Base-by-base conservation (phyloP, 2,888 invertebrate species). In the Drosophila atripex region DNA sequence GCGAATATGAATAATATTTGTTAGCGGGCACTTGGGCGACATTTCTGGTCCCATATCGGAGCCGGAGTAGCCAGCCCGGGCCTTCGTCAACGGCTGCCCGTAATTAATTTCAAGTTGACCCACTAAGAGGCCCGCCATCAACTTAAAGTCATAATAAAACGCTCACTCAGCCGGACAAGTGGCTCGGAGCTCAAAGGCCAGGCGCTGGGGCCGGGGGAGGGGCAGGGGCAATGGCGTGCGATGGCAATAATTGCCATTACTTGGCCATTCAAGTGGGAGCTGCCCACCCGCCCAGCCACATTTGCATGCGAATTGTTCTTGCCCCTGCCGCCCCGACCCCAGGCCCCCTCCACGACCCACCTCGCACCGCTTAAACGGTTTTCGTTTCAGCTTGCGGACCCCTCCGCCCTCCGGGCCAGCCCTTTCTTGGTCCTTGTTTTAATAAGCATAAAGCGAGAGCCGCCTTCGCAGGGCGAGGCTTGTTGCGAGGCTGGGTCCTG, bases 41-140 rank as follows among this genome's bases (percentile, higher is more conserved):
- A 35, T 35, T 32, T 12, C 32, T 32, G 6, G n/a, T 32, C 11
- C 32, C 12, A 1, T 32, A 32, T 32, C 35, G 35, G 35, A 2
- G 7, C 35, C 6, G 1, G n/a, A n/a, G 35, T 3, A 12, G 12
- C 35, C 28, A 4, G 21, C n/a, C 30, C 3, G n/a, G 21, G 46
- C 25, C 41, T 14, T 45, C 30, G 23, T 49, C 43, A 32, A 41
- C 52, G 16, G 30, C 45, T 16, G 50, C 38, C 16, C 64, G 85
- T 74, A 82, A 82, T 78, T 82, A 85, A 82, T 84, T 84, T 87
- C 71, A 63, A 73, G 87, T 76, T 87, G 82, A 85, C 82, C 87
- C 87, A 78, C 55, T 78, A 78, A 84, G 63, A 58, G 71, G 59
- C 56, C 49, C 56, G 70, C 73, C 72, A 68, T 69, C 71, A 73